These are phyloP conservation scores for Agonum fuliginosum DNA, from an alignment of 2,888 invertebrate genomes.

Conservation along the genomic window DNA sequence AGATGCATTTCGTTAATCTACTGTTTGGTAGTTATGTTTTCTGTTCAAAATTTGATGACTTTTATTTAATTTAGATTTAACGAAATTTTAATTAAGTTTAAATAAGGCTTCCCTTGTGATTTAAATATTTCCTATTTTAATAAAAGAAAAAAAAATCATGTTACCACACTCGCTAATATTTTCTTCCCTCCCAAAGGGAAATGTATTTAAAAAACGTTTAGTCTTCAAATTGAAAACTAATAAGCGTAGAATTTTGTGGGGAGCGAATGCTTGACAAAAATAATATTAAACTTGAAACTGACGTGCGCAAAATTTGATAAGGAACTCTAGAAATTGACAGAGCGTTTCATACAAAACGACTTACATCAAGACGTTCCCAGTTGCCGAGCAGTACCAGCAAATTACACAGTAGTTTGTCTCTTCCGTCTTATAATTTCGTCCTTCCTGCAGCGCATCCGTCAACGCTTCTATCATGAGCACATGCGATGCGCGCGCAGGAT, in stretches of 20 bases:
- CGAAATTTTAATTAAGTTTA: no score
- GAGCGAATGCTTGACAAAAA: slow-evolving; percentile 1
- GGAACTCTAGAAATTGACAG: slow-evolving; percentile 33
- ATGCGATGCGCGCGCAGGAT: slow-evolving; percentile 26
- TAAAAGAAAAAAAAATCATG: no score
- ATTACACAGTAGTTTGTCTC: slow-evolving; percentile 53
- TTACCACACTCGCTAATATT: no score
- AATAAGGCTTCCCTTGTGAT: no score
- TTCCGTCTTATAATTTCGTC: slow-evolving; percentile 54
- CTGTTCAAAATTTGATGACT: no score
- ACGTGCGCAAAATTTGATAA: slow-evolving; percentile 16
- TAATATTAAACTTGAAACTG: slow-evolving; percentile 19
- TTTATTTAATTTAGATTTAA: no score
- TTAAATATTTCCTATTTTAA: no score
- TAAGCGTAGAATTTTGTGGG: slow-evolving; percentile 2
- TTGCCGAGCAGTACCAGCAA: slow-evolving; percentile 21
- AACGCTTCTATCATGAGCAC: neutral
- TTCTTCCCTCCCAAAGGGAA: no score
- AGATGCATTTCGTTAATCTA: no score
- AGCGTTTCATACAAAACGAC: slow-evolving; percentile 6
- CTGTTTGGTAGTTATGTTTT: no score
- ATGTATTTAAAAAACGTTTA: neutral
- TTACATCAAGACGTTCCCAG: slow-evolving; percentile 15
- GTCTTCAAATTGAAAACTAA: slow-evolving; percentile 1
- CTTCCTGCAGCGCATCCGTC: slow-evolving; percentile 49